Evolutionary conservation across 2,797 vertebrate genomes (phyloP), one percentile per base, ranked within the genome.

Genomic region (Tolypeutes matacus): DNA sequence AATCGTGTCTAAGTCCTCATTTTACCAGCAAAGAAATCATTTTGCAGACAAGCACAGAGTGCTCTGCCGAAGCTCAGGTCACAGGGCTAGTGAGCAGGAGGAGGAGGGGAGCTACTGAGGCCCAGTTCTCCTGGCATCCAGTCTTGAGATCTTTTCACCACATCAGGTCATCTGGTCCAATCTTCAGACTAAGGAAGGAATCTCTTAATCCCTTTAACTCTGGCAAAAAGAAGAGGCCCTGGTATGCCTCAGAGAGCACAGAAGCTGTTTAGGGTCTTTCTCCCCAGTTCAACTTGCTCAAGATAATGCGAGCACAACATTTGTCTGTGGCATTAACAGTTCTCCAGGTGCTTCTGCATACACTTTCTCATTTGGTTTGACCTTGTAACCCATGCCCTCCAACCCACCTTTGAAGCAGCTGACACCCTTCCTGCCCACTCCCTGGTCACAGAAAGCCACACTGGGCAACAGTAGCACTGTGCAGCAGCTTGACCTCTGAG

Each of bases 321-420:
- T n/a, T 76, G 29, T 18, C 25, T 49, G 18, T 42, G 81, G 85
- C 20, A 58, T 23, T 60, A 23, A 23, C 39, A 34, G 51, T 73
- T 80, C 83, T 89, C 89, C 69, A 91, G 56, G n/a, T 76, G 60
- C 31, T 89, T 91, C 80, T 58, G 42, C 70, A 46, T 2, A 58
- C 7, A 31, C 29, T 2, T 75, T 36, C 53, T 76, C 65, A 39
- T 49, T 60, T 81, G 67, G 39, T 46, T 56, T 69, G 72, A 87
- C 72, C 81, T 85, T 87, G 53, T 67, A 89, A 95, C 70, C 94
- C 39, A 72, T 58, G 94, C 46, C 81, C 81, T 95, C 81, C 81
- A 90, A 62, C 51, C 53, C 76, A 84, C 56, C 56, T 84, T 25
- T 80, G 87, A 72, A 86, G 69, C 76, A 67, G 69, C 64, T 89